Evolutionary conservation across 2,888 invertebrate species (phyloP).

Genomic region (Trichogramma evanescens): DNA sequence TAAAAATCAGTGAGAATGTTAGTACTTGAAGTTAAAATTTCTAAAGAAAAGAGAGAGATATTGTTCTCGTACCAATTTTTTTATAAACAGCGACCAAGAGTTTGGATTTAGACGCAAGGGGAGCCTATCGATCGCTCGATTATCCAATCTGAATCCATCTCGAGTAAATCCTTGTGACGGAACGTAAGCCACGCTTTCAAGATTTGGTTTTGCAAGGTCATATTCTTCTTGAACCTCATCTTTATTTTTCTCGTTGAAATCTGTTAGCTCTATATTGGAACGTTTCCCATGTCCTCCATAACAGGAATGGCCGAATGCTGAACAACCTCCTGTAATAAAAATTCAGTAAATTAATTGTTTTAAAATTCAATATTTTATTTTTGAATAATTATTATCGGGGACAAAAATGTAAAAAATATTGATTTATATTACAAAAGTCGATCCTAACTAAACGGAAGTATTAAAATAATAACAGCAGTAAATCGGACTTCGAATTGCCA

Average conservation of each 20-base stretch:
- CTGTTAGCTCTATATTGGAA: conserved; percentile 34
- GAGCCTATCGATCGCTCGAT: neutral
- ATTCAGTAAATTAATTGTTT: neutral
- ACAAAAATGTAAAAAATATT: no score
- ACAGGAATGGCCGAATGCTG: conserved; percentile 67
- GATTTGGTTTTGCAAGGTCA: conserved; percentile 6
- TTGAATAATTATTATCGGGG: no score
- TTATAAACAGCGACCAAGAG: conserved; percentile 16
- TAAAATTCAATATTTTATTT: no score
- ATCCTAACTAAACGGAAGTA: no score
- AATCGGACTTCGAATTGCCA: no score
- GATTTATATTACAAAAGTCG: no score
- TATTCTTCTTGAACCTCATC: conserved; percentile 10
- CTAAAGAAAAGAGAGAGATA: neutral
- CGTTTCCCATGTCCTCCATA: conserved; percentile 71
- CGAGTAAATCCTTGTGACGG: conserved; percentile 8
- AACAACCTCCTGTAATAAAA: conserved; percentile 58
- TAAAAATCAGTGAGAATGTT: neutral
- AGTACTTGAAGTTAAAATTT: neutral
- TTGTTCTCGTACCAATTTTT: conserved; percentile 14
- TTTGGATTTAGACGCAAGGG: conserved; percentile 4
- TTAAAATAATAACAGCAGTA: no score
- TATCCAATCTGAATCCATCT: neutral
- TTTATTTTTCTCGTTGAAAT: neutral
- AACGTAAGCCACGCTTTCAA: neutral